Evolutionary conservation across 2,113 vertebrate genomes (phyloP).

Genomic region (Nymphicus hollandicus): DNA sequence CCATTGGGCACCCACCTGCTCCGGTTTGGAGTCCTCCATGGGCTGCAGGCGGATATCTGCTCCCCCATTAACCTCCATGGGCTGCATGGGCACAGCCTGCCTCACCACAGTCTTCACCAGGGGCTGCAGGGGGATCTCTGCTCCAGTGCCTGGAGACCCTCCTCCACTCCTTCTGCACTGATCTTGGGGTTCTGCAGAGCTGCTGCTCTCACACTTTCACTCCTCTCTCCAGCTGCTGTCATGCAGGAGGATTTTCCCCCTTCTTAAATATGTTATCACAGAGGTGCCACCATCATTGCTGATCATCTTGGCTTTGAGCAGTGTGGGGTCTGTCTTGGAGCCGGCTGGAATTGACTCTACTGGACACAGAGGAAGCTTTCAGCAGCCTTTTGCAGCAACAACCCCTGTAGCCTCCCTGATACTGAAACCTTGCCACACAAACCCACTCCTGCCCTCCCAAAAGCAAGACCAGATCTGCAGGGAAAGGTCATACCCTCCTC

Average conservation of each 20-base stretch:
- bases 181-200: not conserved
- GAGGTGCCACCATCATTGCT: not conserved
- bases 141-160: not conserved
- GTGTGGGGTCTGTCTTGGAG: accelerated
- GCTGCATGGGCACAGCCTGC: not conserved
- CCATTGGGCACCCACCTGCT: not conserved
- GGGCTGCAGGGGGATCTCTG: not conserved
- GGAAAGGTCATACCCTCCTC: not conserved
- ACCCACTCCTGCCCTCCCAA: not conserved
- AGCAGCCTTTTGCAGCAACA: not conserved
- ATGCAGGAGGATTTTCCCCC: not conserved
- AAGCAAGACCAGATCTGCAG: not conserved
- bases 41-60: not conserved
- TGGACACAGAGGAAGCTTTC: not conserved
- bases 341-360: accelerated
- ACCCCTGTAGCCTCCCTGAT: not conserved
- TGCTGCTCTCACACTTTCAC: not conserved
- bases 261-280: not conserved
- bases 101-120: not conserved
- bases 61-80: not conserved
- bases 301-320: not conserved
- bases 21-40: not conserved
- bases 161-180: not conserved
- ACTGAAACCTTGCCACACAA: not conserved
- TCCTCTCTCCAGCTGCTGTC: not conserved